Evolutionary conservation across 2,888 invertebrate genomes (phyloP).

Genomic region (Melieria picta): DNA sequence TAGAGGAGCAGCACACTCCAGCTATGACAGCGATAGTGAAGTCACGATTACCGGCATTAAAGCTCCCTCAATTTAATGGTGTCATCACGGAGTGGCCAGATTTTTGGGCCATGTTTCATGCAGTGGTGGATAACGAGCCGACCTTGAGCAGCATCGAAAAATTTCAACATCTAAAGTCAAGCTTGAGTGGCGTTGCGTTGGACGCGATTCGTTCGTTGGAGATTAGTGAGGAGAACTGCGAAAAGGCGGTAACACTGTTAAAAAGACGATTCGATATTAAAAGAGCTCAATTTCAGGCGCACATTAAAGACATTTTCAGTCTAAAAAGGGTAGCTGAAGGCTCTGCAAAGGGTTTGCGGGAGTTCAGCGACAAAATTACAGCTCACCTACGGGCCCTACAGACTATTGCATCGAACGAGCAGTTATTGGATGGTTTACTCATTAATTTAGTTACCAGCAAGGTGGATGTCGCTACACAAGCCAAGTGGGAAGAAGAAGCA

Average conservation of each 20-base stretch:
- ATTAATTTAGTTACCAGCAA: constrained; percentile 32
- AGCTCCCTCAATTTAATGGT: not conserved
- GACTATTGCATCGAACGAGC: constrained; percentile 32
- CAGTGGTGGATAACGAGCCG: constrained; percentile 6
- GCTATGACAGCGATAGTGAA: not conserved
- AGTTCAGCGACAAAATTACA: constrained; percentile 38
- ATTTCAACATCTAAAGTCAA: constrained; percentile 10
- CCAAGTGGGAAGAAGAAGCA: constrained; percentile 35
- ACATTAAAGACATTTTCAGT: constrained; percentile 41
- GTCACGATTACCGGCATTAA: not conserved
- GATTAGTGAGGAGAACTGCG: constrained; percentile 39
- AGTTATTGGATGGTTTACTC: constrained; percentile 34
- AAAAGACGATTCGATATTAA: constrained; percentile 44
- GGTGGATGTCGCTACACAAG: constrained; percentile 25
- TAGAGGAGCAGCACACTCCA: not conserved
- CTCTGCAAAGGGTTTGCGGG: constrained; percentile 36
- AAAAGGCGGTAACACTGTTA: constrained; percentile 40
- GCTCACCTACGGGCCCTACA: constrained; percentile 34
- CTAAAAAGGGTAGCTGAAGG: constrained; percentile 35
- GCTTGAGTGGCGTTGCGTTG: not conserved
- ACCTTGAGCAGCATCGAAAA: constrained; percentile 8
- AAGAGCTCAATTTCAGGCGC: constrained; percentile 42
- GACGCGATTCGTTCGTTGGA: constrained; percentile 26
- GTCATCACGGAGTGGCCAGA: constrained; percentile 9
- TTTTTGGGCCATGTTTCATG: constrained; percentile 13